Evolutionary conservation across 2,797 vertebrate genomes (phyloP).

Genomic region (Euthynnus affinis): DNA sequence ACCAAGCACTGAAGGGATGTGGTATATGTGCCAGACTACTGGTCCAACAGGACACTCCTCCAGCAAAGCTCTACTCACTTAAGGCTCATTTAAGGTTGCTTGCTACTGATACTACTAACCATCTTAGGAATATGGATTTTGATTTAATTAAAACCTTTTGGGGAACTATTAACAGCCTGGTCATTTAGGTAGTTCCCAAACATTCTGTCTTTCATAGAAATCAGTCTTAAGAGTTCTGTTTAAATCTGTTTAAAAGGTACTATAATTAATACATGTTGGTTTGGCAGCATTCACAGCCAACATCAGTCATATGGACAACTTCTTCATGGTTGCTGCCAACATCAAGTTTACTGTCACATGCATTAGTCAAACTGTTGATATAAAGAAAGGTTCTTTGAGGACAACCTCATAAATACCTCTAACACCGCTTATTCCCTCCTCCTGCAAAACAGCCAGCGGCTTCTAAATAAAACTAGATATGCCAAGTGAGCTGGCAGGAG

Average conservation of each 20-base stretch:
- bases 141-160: slow-evolving; percentile 15
- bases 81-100: background rate
- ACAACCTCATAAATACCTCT: slow-evolving; percentile 84
- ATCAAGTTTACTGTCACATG: slow-evolving; percentile 70
- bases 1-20: background rate
- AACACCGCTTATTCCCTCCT: slow-evolving; percentile 73
- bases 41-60: background rate
- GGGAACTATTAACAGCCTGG: slow-evolving; percentile 18
- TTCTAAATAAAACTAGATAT: slow-evolving; percentile 76
- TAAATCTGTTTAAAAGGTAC: slow-evolving; percentile 58
- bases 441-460: slow-evolving; percentile 80
- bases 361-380: slow-evolving; percentile 77
- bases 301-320: slow-evolving; percentile 76
- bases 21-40: background rate
- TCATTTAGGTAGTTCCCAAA: slow-evolving; percentile 43
- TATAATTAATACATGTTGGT: slow-evolving; percentile 62
- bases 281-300: slow-evolving; percentile 43
- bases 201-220: slow-evolving; percentile 49
- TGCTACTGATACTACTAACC: background rate
- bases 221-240: background rate
- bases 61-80: background rate
- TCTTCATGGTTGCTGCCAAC: slow-evolving; percentile 71
- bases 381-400: slow-evolving; percentile 82
- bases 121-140: slow-evolving; percentile 17
- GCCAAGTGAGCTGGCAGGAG: slow-evolving; percentile 81